A percentile compares a stretch with the other conserved stretches of the same genome.
These are phyloP conservation scores for Aptenodytes forsteri DNA, from an alignment of 2,113 vertebrate genomes.

Conservation along the genomic window DNA sequence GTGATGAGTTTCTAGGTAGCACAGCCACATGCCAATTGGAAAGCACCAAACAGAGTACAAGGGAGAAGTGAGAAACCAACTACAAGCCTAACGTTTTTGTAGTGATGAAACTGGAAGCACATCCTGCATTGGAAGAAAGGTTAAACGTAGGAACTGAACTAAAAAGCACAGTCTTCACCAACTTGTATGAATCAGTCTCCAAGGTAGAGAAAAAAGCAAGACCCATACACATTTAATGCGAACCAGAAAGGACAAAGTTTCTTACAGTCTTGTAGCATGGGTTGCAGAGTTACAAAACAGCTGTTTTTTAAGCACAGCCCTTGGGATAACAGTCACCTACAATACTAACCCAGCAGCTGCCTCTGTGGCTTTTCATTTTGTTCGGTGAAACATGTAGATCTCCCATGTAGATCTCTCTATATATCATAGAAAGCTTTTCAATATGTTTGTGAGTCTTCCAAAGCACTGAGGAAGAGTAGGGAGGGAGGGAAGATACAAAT, in stretches of 20 bases:
- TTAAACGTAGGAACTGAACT: background rate
- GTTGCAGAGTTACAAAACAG: background rate
- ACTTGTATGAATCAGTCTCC: background rate
- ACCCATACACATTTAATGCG: background rate
- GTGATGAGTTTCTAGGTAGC: background rate
- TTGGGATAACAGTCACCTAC: background rate
- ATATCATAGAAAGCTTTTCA: background rate
- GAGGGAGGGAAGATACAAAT: background rate
- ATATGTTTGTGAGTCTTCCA: background rate
- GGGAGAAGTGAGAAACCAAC: background rate
- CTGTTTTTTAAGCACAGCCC: background rate
- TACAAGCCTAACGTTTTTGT: background rate
- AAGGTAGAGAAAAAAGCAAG: background rate
- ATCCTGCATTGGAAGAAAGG: background rate
- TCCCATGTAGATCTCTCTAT: background rate
- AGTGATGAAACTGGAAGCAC: background rate
- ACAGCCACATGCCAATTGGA: background rate
- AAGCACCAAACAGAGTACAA: background rate
- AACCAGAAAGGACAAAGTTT: background rate
- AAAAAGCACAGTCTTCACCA: background rate
- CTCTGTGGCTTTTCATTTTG: background rate
- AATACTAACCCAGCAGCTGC: background rate
- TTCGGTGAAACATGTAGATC: background rate
- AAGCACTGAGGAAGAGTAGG: background rate
- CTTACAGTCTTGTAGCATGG: background rate